Percentiles rank a stretch among this genome's conserved stretches.
These are phyloP conservation scores for Lindbergichthys nudifrons DNA, from an alignment of 2,797 vertebrate genomes.

Conservation along the genomic window DNA sequence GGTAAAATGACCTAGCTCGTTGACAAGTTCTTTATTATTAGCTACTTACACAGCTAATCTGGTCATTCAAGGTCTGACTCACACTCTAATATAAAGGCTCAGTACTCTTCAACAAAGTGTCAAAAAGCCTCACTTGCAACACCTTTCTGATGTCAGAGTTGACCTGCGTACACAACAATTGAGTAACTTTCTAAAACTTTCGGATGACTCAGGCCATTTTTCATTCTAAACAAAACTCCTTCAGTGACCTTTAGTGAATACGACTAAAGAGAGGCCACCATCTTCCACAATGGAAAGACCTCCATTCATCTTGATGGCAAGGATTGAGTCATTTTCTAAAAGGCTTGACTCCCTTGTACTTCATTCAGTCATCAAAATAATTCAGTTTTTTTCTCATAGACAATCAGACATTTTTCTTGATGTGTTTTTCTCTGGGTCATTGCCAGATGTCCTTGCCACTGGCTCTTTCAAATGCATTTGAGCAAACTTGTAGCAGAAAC, in stretches of 20 bases:
- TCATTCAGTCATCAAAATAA: constrained; percentile 22
- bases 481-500: constrained; percentile 39
- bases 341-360: neutral
- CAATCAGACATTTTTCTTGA: constrained; percentile 34
- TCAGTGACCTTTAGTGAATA: neutral
- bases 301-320: constrained; percentile 1
- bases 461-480: constrained; percentile 30
- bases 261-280: neutral
- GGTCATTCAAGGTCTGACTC: neutral
- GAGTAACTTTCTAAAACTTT: neutral
- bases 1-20: neutral
- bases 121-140: neutral
- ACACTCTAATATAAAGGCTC: neutral
- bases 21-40: neutral
- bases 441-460: constrained; percentile 22
- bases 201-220: neutral
- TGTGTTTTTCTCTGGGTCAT: constrained; percentile 27
- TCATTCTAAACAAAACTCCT: neutral
- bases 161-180: no score
- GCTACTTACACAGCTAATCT: neutral
- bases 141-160: neutral
- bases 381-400: constrained; percentile 12
- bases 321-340: constrained; percentile 9
- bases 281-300: constrained; percentile 16
- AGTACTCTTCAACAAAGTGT: no score